A percentile compares a stretch with the other conserved stretches of the same genome.
Conservation (phyloP, 2,797 vertebrate species). For the Sebastolobus altivelis region DNA sequence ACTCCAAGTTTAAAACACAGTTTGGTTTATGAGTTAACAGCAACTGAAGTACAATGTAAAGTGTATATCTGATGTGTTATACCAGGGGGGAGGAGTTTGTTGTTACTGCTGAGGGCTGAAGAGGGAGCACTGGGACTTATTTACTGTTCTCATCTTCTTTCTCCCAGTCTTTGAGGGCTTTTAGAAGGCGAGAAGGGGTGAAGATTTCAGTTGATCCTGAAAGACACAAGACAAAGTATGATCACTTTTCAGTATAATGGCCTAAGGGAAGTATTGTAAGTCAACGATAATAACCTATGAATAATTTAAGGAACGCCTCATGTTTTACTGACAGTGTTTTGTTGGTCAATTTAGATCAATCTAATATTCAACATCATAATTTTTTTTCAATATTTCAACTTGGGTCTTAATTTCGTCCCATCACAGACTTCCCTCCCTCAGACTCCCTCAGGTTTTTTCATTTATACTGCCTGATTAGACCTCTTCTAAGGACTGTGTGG, state of each 20-base stretch:
- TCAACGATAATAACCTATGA: neutral
- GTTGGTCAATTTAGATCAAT: neutral
- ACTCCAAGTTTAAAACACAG: constrained; percentile 11
- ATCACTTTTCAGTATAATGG: constrained; percentile 3
- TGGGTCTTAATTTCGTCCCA: neutral
- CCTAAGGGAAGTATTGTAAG: neutral
- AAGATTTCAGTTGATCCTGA: constrained; percentile 70
- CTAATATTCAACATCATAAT: neutral
- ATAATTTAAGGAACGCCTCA: neutral
- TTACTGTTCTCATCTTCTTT: constrained; percentile 48
- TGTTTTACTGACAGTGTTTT: neutral
- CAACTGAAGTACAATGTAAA: neutral
- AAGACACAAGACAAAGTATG: constrained; percentile 26
- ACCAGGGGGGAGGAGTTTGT: neutral
- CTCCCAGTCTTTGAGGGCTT: constrained; percentile 64
- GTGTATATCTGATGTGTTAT: constrained; percentile 8
- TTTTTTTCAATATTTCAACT: neutral
- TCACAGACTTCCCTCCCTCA: neutral
- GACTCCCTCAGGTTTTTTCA: too few species aligned
- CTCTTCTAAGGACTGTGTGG: neutral
- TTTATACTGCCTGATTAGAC: neutral
- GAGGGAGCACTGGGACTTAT: constrained; percentile 6
- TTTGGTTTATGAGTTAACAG: constrained; percentile 15
- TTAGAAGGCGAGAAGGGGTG: constrained; percentile 62
- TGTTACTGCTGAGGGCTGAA: neutral